These are phyloP conservation scores for Tridacna crocea DNA, from an alignment of 2,888 invertebrate genomes.

Conservation along the genomic window DNA sequence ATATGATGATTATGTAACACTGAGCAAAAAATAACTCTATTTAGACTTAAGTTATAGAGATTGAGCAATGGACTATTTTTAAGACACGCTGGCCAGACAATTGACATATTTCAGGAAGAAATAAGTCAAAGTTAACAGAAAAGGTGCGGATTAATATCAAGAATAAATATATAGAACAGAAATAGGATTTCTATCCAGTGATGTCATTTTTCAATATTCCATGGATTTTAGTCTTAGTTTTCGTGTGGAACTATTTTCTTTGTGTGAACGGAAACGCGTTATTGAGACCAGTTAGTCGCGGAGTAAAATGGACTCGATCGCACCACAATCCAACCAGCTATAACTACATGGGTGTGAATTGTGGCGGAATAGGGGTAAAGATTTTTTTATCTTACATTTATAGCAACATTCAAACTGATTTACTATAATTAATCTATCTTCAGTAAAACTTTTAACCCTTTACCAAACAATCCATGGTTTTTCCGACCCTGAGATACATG, in stretches of 20 bases:
- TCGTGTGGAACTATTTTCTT: conserved; percentile 25
- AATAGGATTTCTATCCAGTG: not conserved
- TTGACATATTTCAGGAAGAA: not conserved
- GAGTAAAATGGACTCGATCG: conserved; percentile 42
- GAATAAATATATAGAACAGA: not conserved
- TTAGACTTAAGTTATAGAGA: too few relatives aligned
- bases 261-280: conserved; percentile 40
- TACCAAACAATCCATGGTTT: too few relatives aligned
- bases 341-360: conserved; percentile 56
- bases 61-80: too few relatives aligned
- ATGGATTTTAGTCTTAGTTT: not conserved
- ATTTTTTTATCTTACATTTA: not conserved
- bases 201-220: conserved; percentile 16
- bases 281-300: conserved; percentile 37
- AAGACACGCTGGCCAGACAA: too few relatives aligned
- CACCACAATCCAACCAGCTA: conserved; percentile 32
- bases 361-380: conserved; percentile 48
- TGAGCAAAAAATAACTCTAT: too few relatives aligned
- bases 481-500: too few relatives aligned
- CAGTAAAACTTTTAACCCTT: too few relatives aligned
- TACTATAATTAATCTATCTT: too few relatives aligned
- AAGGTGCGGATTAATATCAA: not conserved
- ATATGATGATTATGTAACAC: too few relatives aligned
- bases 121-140: not conserved
- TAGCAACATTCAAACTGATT: too few relatives aligned